Evolutionary conservation across 2,113 vertebrate genomes (phyloP).

Genomic region (Pteronura brasiliensis): DNA sequence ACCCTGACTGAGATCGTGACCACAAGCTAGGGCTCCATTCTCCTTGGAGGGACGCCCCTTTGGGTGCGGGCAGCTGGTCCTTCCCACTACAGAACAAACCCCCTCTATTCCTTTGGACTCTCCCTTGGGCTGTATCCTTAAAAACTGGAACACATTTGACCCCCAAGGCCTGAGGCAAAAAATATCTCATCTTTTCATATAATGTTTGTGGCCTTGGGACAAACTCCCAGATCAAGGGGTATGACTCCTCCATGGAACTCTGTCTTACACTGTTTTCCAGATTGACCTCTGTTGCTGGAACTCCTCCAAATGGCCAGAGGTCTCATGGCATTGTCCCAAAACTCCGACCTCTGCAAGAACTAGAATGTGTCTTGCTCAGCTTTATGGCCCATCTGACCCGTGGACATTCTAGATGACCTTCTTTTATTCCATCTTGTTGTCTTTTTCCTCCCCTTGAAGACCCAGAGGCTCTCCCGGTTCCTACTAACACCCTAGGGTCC

Average conservation of each 20-base stretch:
- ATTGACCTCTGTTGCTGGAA: not conserved
- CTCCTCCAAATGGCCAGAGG: not conserved
- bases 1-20: not conserved
- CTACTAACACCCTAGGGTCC: not conserved
- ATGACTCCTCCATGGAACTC: not conserved
- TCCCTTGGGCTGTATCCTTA: not conserved
- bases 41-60: not conserved
- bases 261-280: not conserved
- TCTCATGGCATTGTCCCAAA: not conserved
- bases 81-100: not conserved
- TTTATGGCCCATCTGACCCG: not conserved
- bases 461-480: not conserved
- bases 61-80: not conserved
- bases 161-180: not conserved
- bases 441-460: not conserved
- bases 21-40: not conserved
- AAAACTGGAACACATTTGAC: not conserved
- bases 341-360: not conserved
- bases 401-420: not conserved
- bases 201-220: not conserved
- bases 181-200: not conserved
- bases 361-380: not conserved
- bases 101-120: not conserved
- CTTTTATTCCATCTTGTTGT: not conserved
- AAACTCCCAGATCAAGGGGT: not conserved